Conservation (phyloP, 2,888 invertebrate species). For the Lysandra bellargus region DNA sequence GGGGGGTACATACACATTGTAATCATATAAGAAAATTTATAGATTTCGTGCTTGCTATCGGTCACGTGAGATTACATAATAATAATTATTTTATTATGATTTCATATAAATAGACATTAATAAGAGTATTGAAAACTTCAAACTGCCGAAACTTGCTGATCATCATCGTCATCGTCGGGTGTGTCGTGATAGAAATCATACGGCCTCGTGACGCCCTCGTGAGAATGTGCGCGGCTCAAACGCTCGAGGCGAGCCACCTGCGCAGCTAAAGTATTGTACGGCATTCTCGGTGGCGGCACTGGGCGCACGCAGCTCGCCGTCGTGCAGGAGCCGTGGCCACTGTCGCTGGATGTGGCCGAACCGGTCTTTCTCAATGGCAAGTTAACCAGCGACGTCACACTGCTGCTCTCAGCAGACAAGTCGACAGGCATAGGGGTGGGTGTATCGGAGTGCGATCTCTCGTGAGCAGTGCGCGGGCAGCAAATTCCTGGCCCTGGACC, state of each 20-base stretch:
- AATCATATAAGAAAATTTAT: constrained; percentile 63
- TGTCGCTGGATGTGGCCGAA: constrained; percentile 95
- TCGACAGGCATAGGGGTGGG: constrained; percentile 92
- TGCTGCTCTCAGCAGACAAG: constrained; percentile 96
- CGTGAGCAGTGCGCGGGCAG: constrained; percentile 86
- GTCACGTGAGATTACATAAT: constrained; percentile 77
- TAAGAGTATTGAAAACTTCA: constrained; percentile 66
- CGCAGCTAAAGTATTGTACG: constrained; percentile 89
- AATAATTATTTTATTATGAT: constrained; percentile 43
- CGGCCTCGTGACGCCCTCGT: constrained; percentile 90
- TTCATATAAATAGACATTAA: constrained; percentile 64
- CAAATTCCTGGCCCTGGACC: constrained; percentile 76
- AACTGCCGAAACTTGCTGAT: constrained; percentile 78
- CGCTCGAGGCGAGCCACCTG: constrained; percentile 92
- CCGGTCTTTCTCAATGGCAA: constrained; percentile 93
- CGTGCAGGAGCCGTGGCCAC: constrained; percentile 90
- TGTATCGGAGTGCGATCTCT: constrained; percentile 94
- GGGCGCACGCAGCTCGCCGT: constrained; percentile 78
- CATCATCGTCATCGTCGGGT: constrained; percentile 77
- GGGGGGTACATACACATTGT: constrained; percentile 73
- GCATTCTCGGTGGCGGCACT: constrained; percentile 84
- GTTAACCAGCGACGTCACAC: constrained; percentile 95
- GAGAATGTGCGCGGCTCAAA: constrained; percentile 90
- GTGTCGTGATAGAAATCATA: constrained; percentile 84
- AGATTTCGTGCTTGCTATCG: constrained; percentile 75